Evolutionary conservation across 2,113 vertebrate species (phyloP).

Genomic region (Nothobranchius furzeri): DNA sequence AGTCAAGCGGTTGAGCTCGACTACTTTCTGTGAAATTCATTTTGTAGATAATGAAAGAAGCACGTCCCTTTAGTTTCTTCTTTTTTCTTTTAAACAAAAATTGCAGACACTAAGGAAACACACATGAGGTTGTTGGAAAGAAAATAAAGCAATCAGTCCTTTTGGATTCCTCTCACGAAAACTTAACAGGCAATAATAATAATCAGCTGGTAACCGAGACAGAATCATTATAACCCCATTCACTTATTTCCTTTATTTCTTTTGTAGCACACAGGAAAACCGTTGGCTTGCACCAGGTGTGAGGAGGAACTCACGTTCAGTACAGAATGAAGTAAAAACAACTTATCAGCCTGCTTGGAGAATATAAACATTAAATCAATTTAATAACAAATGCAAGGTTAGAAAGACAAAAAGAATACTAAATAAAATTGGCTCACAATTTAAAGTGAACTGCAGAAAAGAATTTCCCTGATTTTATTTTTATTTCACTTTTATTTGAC

Average conservation of each 20-base stretch:
- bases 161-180: constrained; percentile 68
- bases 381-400: not conserved
- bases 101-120: constrained; percentile 53
- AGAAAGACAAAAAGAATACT: not conserved
- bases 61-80: constrained; percentile 14
- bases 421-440: not conserved
- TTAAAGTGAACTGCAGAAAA: too few species aligned
- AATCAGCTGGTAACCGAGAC: constrained; percentile 59
- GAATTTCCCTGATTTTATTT: too few species aligned
- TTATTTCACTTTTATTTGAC: too few species aligned
- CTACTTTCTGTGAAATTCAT: constrained; percentile 50
- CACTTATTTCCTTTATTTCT: constrained; percentile 49
- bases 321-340: constrained; percentile 5
- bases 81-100: constrained; percentile 23
- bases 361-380: not conserved
- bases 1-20: constrained; percentile 26
- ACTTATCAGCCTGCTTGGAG: not conserved
- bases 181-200: constrained; percentile 57
- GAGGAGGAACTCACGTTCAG: constrained; percentile 4
- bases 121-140: constrained; percentile 60
- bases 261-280: constrained; percentile 24
- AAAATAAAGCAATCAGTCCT: constrained; percentile 72
- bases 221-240: constrained; percentile 56
- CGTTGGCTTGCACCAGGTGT: constrained; percentile 19
- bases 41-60: constrained; percentile 54